Conservation (phyloP, 2,113 vertebrate genomes). For the Triplophysa siluroides region DNA sequence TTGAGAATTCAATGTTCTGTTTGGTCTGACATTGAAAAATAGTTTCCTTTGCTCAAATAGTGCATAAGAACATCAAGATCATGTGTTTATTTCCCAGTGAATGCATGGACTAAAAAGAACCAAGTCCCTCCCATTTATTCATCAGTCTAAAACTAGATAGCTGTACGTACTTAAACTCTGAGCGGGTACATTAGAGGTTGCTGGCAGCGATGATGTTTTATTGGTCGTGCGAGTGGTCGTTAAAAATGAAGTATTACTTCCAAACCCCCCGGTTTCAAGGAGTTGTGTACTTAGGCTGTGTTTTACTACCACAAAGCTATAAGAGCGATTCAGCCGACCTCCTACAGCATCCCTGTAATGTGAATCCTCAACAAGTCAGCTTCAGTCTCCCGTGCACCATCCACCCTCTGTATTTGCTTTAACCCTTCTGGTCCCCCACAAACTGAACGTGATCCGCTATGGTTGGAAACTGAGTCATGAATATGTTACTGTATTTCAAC, state of each 20-base stretch:
- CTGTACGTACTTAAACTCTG: conserved; percentile 40
- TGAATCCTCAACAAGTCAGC: conserved; percentile 45
- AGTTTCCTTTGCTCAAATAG: not conserved
- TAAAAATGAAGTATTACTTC: conserved; percentile 13
- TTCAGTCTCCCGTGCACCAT: conserved; percentile 42
- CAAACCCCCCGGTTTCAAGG: conserved; percentile 39
- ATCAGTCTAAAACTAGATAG: conserved; percentile 17
- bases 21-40: not conserved
- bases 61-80: not conserved
- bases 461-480: conserved; percentile 63
- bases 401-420: conserved; percentile 45
- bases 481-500: conserved; percentile 68
- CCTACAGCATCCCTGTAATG: conserved; percentile 33
- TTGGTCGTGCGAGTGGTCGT: not conserved
- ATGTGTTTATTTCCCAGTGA: too few relatives aligned
- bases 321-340: conserved; percentile 23
- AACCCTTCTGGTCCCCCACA: conserved; percentile 55
- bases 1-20: not conserved
- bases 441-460: conserved; percentile 59
- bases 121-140: not conserved
- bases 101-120: too few relatives aligned
- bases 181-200: not conserved
- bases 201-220: not conserved
- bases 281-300: conserved; percentile 45
- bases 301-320: conserved; percentile 52